A percentile compares a stretch with the other conserved stretches of the same genome.
Conservation (phyloP, 2,113 vertebrate species). For the Tragelaphus imberbis region DNA sequence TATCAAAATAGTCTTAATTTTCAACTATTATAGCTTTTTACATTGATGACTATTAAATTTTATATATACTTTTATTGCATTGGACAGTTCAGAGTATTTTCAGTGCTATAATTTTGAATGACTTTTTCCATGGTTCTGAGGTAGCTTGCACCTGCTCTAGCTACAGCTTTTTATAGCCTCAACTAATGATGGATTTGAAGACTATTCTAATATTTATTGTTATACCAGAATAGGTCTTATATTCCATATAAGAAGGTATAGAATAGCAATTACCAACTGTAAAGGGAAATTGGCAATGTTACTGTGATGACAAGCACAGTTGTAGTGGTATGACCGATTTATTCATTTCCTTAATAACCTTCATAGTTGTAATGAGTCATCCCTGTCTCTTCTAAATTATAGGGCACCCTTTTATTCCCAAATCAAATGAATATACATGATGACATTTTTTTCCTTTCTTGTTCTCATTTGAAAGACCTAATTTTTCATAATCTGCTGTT, state of each 20-base stretch:
- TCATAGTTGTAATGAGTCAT: constrained; percentile 43
- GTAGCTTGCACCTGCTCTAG: constrained; percentile 14
- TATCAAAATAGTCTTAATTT: constrained; percentile 47
- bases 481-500: constrained; percentile 49
- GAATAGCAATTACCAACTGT: not conserved
- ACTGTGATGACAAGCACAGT: not conserved
- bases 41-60: constrained; percentile 35
- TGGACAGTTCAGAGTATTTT: constrained; percentile 45
- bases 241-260: constrained; percentile 2
- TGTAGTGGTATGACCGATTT: constrained; percentile 23
- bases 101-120: constrained; percentile 4
- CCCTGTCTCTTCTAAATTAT: constrained; percentile 50
- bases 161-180: constrained; percentile 46
- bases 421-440: constrained; percentile 55
- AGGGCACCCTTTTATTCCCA: constrained; percentile 30
- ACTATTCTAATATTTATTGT: constrained; percentile 48
- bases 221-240: constrained; percentile 28
- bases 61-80: constrained; percentile 37
- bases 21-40: constrained; percentile 45
- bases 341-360: constrained; percentile 48
- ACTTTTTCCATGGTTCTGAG: not conserved
- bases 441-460: constrained; percentile 42
- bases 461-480: constrained; percentile 37
- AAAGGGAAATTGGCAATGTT: not conserved
- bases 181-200: constrained; percentile 36